These are phyloP conservation scores for Hipposideros larvatus DNA, from an alignment of 2,797 vertebrate genomes.

Conservation along the genomic window DNA sequence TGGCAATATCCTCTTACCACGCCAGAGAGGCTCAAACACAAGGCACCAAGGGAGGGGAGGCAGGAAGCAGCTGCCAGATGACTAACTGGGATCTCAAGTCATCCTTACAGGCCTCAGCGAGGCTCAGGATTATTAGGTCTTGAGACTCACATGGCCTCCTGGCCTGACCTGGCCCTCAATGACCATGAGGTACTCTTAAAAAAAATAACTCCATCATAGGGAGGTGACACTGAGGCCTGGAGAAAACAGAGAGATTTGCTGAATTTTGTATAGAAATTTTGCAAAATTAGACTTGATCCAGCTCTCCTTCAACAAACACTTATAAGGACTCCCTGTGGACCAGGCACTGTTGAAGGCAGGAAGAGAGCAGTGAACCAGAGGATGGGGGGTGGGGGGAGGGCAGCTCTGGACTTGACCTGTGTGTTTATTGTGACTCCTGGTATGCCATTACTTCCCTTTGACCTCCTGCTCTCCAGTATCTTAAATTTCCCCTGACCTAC, in stretches of 20 bases:
- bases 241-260: background rate
- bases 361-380: background rate
- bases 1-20: constrained; percentile 35
- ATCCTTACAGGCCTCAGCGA: constrained; percentile 16
- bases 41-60: background rate
- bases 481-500: background rate
- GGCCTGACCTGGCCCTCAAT: background rate
- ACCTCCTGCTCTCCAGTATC: background rate
- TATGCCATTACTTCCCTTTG: background rate
- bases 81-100: constrained; percentile 55
- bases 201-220: background rate
- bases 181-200: background rate
- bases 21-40: background rate
- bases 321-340: background rate
- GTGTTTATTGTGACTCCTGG: background rate
- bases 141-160: background rate
- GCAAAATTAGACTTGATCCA: background rate
- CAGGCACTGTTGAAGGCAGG: background rate
- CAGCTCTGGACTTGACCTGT: background rate
- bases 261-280: background rate
- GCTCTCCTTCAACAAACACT: background rate
- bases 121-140: background rate
- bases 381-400: too few relatives aligned
- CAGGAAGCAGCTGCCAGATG: constrained; percentile 68
- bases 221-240: background rate